phyloP scores from a whole-genome alignment of 2,113 vertebrate genomes.

The Clarias gariepinus region DNA sequence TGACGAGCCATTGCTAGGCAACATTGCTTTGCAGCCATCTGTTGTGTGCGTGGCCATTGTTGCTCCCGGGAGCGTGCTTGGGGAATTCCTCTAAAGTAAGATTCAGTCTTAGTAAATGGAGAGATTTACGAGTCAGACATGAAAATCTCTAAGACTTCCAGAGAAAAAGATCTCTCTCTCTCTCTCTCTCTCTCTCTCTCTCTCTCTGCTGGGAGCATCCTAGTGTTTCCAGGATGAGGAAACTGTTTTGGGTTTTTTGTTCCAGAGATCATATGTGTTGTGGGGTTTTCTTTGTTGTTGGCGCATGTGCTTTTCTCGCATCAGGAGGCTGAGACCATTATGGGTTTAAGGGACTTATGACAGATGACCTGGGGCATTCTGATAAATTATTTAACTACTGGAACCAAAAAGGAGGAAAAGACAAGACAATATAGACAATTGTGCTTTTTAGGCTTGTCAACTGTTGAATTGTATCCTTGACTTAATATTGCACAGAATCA shows the following conservation, averaged over 20 bases:
- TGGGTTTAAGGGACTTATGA: background rate
- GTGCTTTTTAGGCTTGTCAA: background rate
- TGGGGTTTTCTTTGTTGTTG: background rate
- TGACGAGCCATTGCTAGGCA: conserved; percentile 38
- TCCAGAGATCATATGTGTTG: background rate
- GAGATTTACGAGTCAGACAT: conserved; percentile 32
- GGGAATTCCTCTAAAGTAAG: conserved; percentile 38
- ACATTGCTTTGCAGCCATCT: conserved; percentile 38
- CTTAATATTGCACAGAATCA: background rate
- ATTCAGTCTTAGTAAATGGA: conserved; percentile 29
- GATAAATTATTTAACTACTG: background rate
- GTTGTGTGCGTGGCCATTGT: conserved; percentile 26
- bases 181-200: background rate
- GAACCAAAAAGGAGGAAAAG: background rate
- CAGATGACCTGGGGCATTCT: background rate
- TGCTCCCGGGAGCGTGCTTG: conserved; percentile 26
- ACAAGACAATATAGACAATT: background rate
- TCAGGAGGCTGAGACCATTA: background rate
- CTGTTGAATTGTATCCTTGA: background rate
- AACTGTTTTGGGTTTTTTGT: background rate
- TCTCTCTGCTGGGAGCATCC: background rate
- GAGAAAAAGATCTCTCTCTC: background rate
- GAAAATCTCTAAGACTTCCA: conserved; percentile 21
- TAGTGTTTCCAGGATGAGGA: background rate
- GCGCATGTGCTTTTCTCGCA: background rate